Conservation (phyloP, 1,140 invertebrate genomes). For the Amphibalanus amphitrite region DNA sequence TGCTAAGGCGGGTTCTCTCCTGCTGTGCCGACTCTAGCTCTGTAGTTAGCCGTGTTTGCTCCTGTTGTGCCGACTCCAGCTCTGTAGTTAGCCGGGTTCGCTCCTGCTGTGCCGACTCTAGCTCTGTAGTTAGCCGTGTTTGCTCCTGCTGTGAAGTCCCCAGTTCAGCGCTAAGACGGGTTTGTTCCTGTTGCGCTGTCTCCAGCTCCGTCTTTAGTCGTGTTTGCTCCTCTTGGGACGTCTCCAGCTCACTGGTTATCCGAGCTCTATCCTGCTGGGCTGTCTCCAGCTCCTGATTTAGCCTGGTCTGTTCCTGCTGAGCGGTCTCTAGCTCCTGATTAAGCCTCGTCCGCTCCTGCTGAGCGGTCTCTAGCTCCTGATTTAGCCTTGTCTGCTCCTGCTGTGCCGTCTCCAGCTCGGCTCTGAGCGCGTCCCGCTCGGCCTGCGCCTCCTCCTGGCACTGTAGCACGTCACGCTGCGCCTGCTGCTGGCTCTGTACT, state of each 20-base stretch:
- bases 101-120: neutral
- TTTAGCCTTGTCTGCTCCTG: neutral
- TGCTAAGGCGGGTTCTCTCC: neutral
- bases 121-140: neutral
- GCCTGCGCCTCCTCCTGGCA: neutral
- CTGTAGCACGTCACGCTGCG: neutral
- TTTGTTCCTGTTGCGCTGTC: neutral
- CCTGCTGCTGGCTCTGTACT: neutral
- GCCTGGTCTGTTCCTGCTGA: neutral
- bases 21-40: neutral
- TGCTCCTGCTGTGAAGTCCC: neutral
- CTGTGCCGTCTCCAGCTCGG: neutral
- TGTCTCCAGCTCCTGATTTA: neutral
- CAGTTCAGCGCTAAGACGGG: neutral
- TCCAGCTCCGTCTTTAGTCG: neutral
- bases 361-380: neutral
- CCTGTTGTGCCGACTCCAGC: neutral
- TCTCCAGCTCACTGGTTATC: too few species aligned
- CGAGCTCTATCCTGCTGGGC: too few species aligned
- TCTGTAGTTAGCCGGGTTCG: neutral
- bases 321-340: neutral
- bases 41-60: neutral
- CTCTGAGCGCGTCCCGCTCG: neutral
- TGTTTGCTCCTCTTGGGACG: too few species aligned
- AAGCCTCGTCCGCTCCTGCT: neutral